Base-by-base conservation (phyloP, 64 coral and sea anemone genomes). In the Acropora yongei region DNA sequence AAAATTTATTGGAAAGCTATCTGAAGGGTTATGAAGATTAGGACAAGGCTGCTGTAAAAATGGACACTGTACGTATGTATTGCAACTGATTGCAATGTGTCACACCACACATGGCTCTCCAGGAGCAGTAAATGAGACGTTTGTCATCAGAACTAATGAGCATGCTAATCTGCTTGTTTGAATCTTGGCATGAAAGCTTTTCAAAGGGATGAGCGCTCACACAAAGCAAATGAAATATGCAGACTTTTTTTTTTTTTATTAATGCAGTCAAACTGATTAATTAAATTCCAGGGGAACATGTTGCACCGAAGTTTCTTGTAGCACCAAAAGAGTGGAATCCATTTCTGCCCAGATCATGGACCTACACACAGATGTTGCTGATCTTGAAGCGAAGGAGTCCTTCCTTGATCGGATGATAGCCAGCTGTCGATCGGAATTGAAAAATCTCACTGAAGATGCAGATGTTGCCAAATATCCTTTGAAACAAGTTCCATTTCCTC, bases 391-490 rank as follows among this genome's bases (percentile, higher is more conserved):
- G 11, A 99, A 99, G 44, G 97, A 99, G 51, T 92, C 88, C 76
- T 89, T 88, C 43, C 80, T 99, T 1, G 97, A 99, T 48, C 84
- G 93, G 50, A 88, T 94, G 41, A 99, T 99, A 58, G 88, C 49
- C 4, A 91, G 87, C 53, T 99, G 97, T 73, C 84, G 86, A 57
- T 17, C 91, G 20, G 97, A 99, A 76, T 73, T 99, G 9, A 93
- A 96, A 86, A 77, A 83, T 45, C 87, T 99, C 39, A 99, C 97
- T 16, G 94, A 99, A 69, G 82, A 98, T 77, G 19, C 83, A 44
- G 96, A 93, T 41, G 90, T 88, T 66, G 49, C 91, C 77, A 94
- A 99, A 99, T 99, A 99, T 99, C 97, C 94, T 99, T 96, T 96
- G 7, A 86, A 76, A 18, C 49, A 49, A 9, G 9, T 55, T 55